These are phyloP conservation scores for Sphenopsis melanotis DNA, from an alignment of 2,797 vertebrate species.

Conservation along the genomic window DNA sequence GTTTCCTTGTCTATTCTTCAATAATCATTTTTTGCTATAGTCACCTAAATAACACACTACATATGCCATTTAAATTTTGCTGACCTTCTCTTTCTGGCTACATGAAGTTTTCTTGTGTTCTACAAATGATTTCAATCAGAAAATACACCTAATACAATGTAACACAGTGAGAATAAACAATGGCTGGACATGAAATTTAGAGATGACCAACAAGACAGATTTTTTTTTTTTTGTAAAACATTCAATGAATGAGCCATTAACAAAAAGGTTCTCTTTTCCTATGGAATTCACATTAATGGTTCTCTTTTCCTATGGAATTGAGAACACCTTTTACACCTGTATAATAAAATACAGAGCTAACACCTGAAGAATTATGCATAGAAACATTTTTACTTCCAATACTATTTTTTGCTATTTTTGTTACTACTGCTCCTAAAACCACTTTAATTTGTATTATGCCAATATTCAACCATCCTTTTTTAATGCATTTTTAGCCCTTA, in stretches of 20 bases:
- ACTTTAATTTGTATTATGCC: background rate
- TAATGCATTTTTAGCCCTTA: background rate
- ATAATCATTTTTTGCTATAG: background rate
- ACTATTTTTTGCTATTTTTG: background rate
- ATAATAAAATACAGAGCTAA: background rate
- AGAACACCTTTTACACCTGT: background rate
- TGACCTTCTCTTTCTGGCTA: background rate
- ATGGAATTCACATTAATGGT: background rate
- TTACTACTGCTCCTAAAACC: background rate
- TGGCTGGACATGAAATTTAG: background rate
- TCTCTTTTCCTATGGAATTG: background rate
- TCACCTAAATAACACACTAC: background rate
- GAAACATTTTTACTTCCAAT: background rate
- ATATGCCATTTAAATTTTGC: background rate
- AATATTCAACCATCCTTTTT: background rate
- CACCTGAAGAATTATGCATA: background rate
- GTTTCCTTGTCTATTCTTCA: background rate
- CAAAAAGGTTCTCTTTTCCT: background rate
- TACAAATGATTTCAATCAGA: background rate
- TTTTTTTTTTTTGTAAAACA: background rate
- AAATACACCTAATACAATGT: background rate
- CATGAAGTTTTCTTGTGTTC: background rate
- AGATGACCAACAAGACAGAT: background rate
- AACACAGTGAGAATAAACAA: background rate
- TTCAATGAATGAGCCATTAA: background rate